Base-by-base conservation (phyloP, 2,113 vertebrate genomes). In the Malurus elegans region DNA sequence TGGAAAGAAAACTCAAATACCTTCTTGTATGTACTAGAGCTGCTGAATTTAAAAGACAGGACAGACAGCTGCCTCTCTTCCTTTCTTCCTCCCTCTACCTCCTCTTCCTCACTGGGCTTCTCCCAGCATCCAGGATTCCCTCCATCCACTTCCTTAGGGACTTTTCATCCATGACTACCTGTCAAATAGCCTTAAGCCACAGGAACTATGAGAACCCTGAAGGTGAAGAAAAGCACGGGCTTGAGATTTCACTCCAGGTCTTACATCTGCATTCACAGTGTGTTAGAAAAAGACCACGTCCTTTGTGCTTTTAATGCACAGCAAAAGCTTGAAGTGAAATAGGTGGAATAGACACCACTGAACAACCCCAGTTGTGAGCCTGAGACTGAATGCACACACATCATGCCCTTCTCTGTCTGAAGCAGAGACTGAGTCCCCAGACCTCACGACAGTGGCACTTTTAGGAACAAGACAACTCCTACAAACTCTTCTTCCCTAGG, bases 391-490 rank as follows among this genome's bases (percentile, higher is more conserved):
- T 20, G 36, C 10, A 47, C 19, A 60, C 25, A 51, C 23, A 29
- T 34, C 32, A 7, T n/a, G 13, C 17, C 16, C 26, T 84, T 21
- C 56, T 60, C 31, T 34, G 10, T 28, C 42, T 66, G 54, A 65
- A 83, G 19, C n/a, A 45, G 18, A 80, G 14, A 58, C 29, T 44
- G 14, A 64, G 32, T n/a, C n/a, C 40, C 51, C 53, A 58, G 25
- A 88, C 18, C 20, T 70, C 53, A 58, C 34, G 54, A 38, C 5
- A 62, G 44, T 0, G 0, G 25, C 9, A 6, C 48, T 61, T 64
- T 18, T 19, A 54, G 12, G 24, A 92, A 58, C 18, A 66, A 79
- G 60, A 34, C 12, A 67, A 56, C 10, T 75, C 40, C 42, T 87
- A 64, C 14, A 74, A 50, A 21, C 25, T 60, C 34, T 7, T 10